phyloP scores from a whole-genome alignment of 2,797 vertebrate genomes.

The Syngnathus acus region DNA sequence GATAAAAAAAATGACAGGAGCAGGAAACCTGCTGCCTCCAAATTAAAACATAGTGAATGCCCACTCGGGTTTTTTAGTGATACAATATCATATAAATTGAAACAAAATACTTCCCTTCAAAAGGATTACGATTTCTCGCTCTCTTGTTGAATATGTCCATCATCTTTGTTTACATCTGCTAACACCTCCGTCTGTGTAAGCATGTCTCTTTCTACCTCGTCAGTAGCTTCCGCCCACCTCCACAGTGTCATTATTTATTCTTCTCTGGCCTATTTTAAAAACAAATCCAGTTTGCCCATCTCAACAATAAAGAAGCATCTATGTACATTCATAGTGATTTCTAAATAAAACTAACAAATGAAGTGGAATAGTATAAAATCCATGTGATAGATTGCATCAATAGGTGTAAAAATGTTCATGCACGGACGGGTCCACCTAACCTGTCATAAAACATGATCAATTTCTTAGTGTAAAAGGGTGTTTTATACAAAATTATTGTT shows the following conservation, averaged over 20 bases:
- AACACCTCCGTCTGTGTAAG: slow-evolving; percentile 48
- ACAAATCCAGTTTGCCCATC: slow-evolving; percentile 20
- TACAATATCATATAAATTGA: neutral
- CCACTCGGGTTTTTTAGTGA: neutral
- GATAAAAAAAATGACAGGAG: slow-evolving; percentile 34
- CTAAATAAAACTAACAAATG: neutral
- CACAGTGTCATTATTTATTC: slow-evolving; percentile 54
- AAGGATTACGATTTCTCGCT: slow-evolving; percentile 27
- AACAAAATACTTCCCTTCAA: slow-evolving; percentile 1
- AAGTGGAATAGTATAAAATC: neutral
- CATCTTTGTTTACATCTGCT: neutral
- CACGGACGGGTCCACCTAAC: neutral
- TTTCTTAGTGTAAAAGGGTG: neutral
- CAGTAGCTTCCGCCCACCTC: slow-evolving; percentile 22
- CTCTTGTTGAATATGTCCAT: slow-evolving; percentile 6
- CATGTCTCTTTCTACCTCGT: slow-evolving; percentile 38
- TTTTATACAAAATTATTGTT: neutral
- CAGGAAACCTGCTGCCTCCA: slow-evolving; percentile 13
- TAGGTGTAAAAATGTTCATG: neutral
- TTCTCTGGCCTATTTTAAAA: slow-evolving; percentile 50
- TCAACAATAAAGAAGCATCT: neutral
- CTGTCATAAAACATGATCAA: neutral
- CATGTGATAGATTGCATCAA: neutral
- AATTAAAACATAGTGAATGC: neutral
- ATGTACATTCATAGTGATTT: neutral